Evolutionary conservation across 2,797 vertebrate genomes (phyloP).

Genomic region (Enteromius radiatus): DNA sequence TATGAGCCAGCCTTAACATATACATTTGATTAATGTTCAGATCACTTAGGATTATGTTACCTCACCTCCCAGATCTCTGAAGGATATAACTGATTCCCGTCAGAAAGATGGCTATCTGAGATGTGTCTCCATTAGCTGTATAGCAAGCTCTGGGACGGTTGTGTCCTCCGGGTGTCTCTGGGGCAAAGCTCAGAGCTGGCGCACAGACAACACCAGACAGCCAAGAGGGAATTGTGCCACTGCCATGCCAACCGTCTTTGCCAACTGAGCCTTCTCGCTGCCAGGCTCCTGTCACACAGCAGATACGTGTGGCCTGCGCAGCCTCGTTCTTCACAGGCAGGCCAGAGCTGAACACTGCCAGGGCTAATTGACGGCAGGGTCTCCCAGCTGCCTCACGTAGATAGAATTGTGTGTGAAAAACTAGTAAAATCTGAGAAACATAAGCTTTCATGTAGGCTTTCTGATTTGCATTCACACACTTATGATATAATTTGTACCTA

Average conservation of each 20-base stretch:
- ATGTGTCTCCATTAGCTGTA: conserved; percentile 47
- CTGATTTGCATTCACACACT: conserved; percentile 4
- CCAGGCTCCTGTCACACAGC: conserved; percentile 65
- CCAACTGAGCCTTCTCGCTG: conserved; percentile 52
- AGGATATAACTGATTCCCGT: conserved; percentile 1
- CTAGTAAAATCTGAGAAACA: conserved; percentile 45
- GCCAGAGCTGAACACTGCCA: conserved; percentile 51
- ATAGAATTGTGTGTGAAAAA: conserved; percentile 55
- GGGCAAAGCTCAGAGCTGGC: conserved; percentile 54
- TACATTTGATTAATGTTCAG: conserved; percentile 19
- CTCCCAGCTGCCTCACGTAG: conserved; percentile 53
- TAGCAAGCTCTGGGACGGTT: conserved; percentile 13
- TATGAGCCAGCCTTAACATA: background rate
- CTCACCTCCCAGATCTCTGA: conserved; percentile 1
- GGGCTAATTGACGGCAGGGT: conserved; percentile 55
- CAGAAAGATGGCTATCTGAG: conserved; percentile 22
- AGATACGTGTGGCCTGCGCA: conserved; percentile 59
- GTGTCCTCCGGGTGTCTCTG: conserved; percentile 31
- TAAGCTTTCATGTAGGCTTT: conserved; percentile 21
- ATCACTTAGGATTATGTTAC: conserved; percentile 27
- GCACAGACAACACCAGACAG: conserved; percentile 43
- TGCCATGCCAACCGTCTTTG: conserved; percentile 44
- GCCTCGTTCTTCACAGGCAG: conserved; percentile 51
- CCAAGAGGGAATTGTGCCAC: conserved; percentile 55
- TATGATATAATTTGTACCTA: conserved; percentile 7